Evolutionary conservation across 2,797 vertebrate genomes (phyloP), one percentile per base, ranked within the genome.

Genomic region (Columba guinea): DNA sequence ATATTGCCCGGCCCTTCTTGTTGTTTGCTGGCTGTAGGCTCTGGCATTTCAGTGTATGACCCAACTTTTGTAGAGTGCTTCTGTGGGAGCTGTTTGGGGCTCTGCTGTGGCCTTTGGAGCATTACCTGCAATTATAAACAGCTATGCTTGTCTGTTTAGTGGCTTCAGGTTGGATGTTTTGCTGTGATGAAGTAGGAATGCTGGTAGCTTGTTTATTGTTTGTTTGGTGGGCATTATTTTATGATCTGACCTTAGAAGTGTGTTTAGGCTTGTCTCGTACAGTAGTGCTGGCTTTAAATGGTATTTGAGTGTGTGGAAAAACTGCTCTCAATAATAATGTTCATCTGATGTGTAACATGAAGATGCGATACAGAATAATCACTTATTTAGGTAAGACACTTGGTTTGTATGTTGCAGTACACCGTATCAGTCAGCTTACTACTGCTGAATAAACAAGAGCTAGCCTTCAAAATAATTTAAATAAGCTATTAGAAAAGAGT

Each of bases 71-170:
- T 11, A 11, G 89, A 74, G 22, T 0, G 3, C 55, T 76, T 69
- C 74, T 73, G 48, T 13, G 5, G 63, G 59, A 88, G 65, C 59
- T 89, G 32, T 60, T 94, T 32, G 53, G n/a, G 20, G 79, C 53
- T 81, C 46, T 73, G 56, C 35, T 58, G 22, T 2, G 37, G 35
- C n/a, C n/a, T 91, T 49, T 65, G 65, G 51, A 70, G 32, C 23
- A 9, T 86, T 77, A 23, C 35, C 22, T 1, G 1, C 2, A 9
- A 1, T 56, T 71, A 3, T 7, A 30, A 90, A 67, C 37, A 87
- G 1, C 11, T 73, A 2, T 37, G 27, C 0, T 0, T 63, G 52
- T 79, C 39, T 56, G 1, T 22, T 74, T 52, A 26, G 28, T 69
- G 37, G n/a, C 7, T 83, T 8, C 35, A 39, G n/a, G 32, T 3